A percentile compares a stretch with the other conserved stretches of the same genome.
These are phyloP conservation scores for Eutrigla gurnardus DNA, from an alignment of 2,797 vertebrate species.

Conservation along the genomic window DNA sequence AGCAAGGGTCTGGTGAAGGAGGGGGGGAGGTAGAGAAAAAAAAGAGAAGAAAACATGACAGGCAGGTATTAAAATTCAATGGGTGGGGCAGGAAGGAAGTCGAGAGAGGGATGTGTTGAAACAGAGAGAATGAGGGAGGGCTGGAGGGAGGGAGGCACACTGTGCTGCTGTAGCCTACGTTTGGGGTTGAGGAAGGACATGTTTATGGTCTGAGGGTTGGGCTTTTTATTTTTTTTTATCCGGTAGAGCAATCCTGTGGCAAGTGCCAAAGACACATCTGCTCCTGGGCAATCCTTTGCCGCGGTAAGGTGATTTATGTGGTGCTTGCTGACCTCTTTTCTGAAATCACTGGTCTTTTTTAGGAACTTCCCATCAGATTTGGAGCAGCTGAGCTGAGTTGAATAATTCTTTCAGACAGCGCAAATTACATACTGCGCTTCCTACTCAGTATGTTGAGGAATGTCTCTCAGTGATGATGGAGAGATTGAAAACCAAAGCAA, in stretches of 20 bases:
- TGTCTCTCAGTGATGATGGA: constrained; percentile 73
- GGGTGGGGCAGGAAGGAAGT: constrained; percentile 80
- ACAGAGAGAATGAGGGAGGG: constrained; percentile 71
- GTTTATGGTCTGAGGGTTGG: constrained; percentile 79
- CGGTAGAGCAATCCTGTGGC: constrained; percentile 53
- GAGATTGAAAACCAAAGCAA: constrained; percentile 73
- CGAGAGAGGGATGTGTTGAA: constrained; percentile 79
- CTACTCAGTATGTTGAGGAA: constrained; percentile 69
- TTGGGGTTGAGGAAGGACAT: constrained; percentile 78
- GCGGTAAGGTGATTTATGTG: constrained; percentile 73
- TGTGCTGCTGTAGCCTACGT: constrained; percentile 67
- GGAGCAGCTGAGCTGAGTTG: constrained; percentile 66
- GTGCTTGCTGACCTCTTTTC: constrained; percentile 71
- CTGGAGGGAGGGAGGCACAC: constrained; percentile 52
- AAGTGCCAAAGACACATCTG: constrained; percentile 78
- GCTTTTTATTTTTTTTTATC: constrained; percentile 69
- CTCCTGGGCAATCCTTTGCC: constrained; percentile 68
- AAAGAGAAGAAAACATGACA: constrained; percentile 79
- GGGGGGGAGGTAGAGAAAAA: constrained; percentile 39
- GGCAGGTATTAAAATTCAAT: constrained; percentile 82
- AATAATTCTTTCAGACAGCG: constrained; percentile 77
- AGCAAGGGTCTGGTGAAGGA: constrained; percentile 79
- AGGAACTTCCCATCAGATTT: constrained; percentile 72
- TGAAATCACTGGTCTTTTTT: constrained; percentile 69
- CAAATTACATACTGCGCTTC: constrained; percentile 77